Conservation (phyloP, 2,113 vertebrate genomes). For the Bubo bubo region DNA sequence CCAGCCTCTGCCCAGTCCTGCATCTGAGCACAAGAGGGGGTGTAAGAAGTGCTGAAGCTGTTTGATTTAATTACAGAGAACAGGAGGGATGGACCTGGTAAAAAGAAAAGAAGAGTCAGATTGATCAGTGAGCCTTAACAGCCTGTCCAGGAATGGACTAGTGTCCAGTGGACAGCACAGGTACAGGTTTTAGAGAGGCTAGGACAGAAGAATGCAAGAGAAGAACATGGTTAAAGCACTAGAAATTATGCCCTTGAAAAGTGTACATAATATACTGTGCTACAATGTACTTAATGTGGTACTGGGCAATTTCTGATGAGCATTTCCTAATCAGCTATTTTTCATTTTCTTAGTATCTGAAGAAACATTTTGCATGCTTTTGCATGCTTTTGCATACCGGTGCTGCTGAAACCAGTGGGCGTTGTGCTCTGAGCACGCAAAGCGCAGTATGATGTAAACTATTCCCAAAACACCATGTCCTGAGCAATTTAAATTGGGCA, state of each 20-base stretch:
- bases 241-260: not conserved
- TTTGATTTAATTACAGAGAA: not conserved
- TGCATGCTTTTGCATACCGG: too few relatives aligned
- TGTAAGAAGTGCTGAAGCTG: not conserved
- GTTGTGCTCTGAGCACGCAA: not conserved
- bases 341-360: not conserved
- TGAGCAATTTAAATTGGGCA: not conserved
- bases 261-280: not conserved
- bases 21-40: rapidly evolving
- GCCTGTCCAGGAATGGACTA: not conserved
- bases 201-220: not conserved
- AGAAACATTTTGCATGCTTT: not conserved
- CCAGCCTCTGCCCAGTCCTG: not conserved
- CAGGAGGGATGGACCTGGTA: not conserved
- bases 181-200: not conserved
- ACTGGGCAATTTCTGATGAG: not conserved
- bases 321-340: not conserved
- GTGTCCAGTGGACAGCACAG: not conserved
- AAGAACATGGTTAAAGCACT: not conserved
- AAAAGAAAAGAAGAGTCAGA: not conserved
- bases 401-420: not conserved
- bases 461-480: rapidly evolving
- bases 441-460: not conserved
- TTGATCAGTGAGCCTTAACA: not conserved
- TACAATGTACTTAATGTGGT: not conserved